Percentiles rank a stretch among this genome's conserved stretches.
These are phyloP conservation scores for Aix galericulata DNA, from an alignment of 2,113 vertebrate genomes.

Conservation along the genomic window DNA sequence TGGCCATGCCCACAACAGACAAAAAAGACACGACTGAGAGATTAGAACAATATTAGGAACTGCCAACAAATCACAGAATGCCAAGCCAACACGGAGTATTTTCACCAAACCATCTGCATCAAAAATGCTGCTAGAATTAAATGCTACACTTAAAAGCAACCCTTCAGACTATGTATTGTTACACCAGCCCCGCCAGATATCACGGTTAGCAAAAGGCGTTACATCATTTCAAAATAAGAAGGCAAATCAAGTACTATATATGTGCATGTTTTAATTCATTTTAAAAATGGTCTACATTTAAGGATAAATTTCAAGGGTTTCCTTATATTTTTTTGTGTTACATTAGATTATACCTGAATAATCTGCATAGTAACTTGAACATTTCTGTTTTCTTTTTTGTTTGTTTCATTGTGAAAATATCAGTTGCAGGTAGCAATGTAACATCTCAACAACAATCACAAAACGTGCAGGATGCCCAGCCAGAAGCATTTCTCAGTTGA, in stretches of 20 bases:
- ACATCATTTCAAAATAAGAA: slow-evolving; percentile 16
- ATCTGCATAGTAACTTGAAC: slow-evolving; percentile 76
- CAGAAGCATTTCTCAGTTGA: slow-evolving; percentile 77
- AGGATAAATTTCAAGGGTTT: slow-evolving; percentile 58
- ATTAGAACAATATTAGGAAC: not conserved
- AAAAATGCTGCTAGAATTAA: not conserved
- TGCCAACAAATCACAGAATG: not conserved
- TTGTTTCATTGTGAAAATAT: slow-evolving; percentile 52
- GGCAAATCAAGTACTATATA: slow-evolving; percentile 28
- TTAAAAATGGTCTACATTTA: slow-evolving; percentile 72
- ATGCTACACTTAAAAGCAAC: not conserved
- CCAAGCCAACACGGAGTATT: not conserved
- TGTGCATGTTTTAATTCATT: slow-evolving; percentile 72
- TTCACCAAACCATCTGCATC: not conserved
- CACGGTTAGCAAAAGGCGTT: not conserved
- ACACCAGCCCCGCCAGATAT: fast-evolving
- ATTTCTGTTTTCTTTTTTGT: not conserved
- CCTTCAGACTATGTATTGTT: not conserved
- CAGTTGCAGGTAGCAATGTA: slow-evolving; percentile 70
- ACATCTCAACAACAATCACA: slow-evolving; percentile 78
- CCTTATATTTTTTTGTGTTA: slow-evolving; percentile 21
- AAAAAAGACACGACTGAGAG: fast-evolving
- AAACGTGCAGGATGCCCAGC: slow-evolving; percentile 79
- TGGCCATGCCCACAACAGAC: fast-evolving
- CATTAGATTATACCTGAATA: slow-evolving; percentile 70